Conservation (phyloP, 2,113 vertebrate genomes). For the Isurus oxyrinchus region DNA sequence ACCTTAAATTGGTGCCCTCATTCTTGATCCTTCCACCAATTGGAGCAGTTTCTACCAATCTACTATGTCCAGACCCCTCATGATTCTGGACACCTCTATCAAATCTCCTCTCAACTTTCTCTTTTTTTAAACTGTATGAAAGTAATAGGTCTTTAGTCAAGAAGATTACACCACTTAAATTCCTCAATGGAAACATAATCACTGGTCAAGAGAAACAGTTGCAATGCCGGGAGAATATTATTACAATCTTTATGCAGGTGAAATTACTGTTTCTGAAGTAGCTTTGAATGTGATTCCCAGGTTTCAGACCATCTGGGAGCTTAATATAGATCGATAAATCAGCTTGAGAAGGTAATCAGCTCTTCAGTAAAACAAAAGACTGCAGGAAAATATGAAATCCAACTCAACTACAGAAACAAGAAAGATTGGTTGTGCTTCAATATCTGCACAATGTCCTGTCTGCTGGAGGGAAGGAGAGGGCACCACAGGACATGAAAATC, state of each 20-base stretch:
- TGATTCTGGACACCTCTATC: too few species aligned
- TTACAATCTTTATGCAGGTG: background rate
- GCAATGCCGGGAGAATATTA: slow-evolving; percentile 1
- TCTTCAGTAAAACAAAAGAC: background rate
- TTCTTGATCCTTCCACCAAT: too few species aligned
- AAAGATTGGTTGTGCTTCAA: background rate
- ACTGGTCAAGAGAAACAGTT: background rate
- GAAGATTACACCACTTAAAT: background rate
- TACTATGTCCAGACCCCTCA: too few species aligned
- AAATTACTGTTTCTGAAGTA: background rate
- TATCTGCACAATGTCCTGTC: background rate
- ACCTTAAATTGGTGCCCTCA: too few species aligned
- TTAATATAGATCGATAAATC: background rate
- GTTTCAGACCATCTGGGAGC: background rate
- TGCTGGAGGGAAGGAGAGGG: background rate
- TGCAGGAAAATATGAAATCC: background rate
- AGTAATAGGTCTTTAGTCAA: background rate
- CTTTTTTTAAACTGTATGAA: background rate
- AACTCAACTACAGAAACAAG: background rate
- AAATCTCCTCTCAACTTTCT: too few species aligned
- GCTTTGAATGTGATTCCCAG: background rate
- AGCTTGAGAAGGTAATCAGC: background rate
- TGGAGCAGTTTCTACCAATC: too few species aligned
- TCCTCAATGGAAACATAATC: slow-evolving; percentile 5
- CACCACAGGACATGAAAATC: background rate